Evolutionary conservation across 2,113 vertebrate species (phyloP), one percentile per base, ranked within the genome.

Genomic region (Grus americana): DNA sequence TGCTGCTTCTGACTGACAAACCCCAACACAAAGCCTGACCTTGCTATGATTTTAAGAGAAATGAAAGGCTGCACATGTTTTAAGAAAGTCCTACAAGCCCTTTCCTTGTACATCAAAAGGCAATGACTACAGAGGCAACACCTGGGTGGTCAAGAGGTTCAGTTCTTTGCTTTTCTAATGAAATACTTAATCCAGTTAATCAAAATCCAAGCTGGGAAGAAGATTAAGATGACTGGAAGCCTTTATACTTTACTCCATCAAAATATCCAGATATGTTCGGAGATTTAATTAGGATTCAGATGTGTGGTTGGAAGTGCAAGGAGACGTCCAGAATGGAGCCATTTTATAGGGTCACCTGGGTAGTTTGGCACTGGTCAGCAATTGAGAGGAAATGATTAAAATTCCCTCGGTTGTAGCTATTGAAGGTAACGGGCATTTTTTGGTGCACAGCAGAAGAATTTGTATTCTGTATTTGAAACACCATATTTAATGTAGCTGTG

Each of bases 161-260:
- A 74, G 22, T 61, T 93, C 63, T 88, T 86, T 58, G 55, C 54
- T 47, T 92, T 91, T 93, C 62, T 88, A 86, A 95, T 84, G 91
- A 78, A 97, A 86, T 83, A 92, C 70, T 89, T 88, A 91, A 74
- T 91, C 67, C 46, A 82, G 59, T 74, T 92, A 88, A 90, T 91
- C 20, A 67, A 86, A 96, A 93, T 68, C 55, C 63, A 74, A 80
- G 65, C 32, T 66, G 49, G 27, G 58, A 87, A 80, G 73, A 79
- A 90, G 89, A 66, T 76, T 88, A 70, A 73, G 63, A n/a, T 24
- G 63, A 5, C 63, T 79, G 66, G 50, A 88, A 92, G 65, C 34
- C 49, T 70, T 92, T 61, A 9, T 44, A 42, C 36, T 73, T 93
- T 73, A 61, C 27, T 68, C 49, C 71, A 68, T 49, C 20, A 81